Percentiles rank a stretch among this genome's conserved stretches.
These are phyloP conservation scores for Phrynocephalus vlangalii DNA, from an alignment of 2,797 vertebrate species.

Conservation along the genomic window DNA sequence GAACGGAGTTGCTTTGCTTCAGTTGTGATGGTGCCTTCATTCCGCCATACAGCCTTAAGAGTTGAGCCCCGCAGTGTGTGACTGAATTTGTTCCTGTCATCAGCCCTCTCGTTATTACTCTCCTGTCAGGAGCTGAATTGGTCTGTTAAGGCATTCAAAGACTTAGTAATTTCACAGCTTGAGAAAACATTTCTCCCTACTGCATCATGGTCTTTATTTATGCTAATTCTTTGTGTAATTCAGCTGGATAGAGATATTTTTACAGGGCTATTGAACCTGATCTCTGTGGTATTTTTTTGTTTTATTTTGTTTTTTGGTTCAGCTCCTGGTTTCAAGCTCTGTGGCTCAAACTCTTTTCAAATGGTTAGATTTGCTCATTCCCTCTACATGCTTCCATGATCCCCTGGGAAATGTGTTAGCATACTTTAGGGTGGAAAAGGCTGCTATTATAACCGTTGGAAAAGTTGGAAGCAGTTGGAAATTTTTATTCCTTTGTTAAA, in stretches of 20 bases:
- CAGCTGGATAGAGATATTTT: not conserved
- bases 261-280: not conserved
- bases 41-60: not conserved
- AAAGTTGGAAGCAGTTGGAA: not conserved
- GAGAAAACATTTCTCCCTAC: constrained; percentile 3
- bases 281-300: not conserved
- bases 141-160: constrained; percentile 23
- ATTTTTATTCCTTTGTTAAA: not conserved
- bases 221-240: constrained; percentile 2
- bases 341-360: not conserved
- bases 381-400: not conserved
- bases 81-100: constrained; percentile 15
- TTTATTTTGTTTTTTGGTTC: not conserved
- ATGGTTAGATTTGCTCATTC: not conserved
- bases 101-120: constrained; percentile 16
- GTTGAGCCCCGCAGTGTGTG: not conserved
- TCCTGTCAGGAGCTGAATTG: constrained; percentile 16
- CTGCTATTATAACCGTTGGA: not conserved
- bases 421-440: not conserved
- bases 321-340: constrained; percentile 2
- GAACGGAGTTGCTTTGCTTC: not conserved
- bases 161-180: constrained; percentile 16
- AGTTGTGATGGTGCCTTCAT: not conserved
- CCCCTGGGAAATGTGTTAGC: not conserved
- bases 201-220: constrained; percentile 11